Evolutionary conservation across 2,113 vertebrate genomes (phyloP).

Genomic region (Chloroceryle aenea): DNA sequence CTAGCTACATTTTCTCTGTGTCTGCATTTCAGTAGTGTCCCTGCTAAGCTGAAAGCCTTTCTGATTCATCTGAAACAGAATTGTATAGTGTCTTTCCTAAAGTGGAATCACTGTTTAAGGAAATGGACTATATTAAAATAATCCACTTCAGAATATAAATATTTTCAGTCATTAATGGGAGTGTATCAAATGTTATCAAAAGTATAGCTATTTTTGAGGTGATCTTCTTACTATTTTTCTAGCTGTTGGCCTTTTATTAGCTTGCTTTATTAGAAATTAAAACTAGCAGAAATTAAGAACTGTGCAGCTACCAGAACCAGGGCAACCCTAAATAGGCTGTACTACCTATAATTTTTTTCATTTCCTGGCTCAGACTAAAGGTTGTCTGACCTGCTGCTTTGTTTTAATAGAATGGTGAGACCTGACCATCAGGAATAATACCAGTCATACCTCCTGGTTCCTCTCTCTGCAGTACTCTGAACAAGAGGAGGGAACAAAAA

Average conservation of each 20-base stretch:
- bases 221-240: neutral
- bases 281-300: neutral
- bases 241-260: neutral
- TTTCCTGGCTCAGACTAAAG: neutral
- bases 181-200: neutral
- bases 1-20: neutral
- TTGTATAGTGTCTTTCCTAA: neutral
- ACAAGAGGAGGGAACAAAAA: neutral
- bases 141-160: neutral
- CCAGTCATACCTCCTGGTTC: neutral
- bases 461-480: neutral
- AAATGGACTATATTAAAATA: neutral
- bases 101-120: neutral
- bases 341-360: neutral
- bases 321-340: neutral
- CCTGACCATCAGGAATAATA: neutral
- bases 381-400: neutral
- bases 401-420: accelerated
- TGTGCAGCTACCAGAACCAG: neutral
- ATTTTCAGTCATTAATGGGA: neutral
- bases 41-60: neutral
- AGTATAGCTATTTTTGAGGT: neutral
- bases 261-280: neutral
- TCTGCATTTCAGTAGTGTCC: neutral
- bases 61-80: neutral